A percentile compares a stretch with the other conserved stretches of the same genome.
Evolutionary conservation across 1,140 invertebrate species (phyloP).

Genomic region (Rhynchophorus ferrugineus): DNA sequence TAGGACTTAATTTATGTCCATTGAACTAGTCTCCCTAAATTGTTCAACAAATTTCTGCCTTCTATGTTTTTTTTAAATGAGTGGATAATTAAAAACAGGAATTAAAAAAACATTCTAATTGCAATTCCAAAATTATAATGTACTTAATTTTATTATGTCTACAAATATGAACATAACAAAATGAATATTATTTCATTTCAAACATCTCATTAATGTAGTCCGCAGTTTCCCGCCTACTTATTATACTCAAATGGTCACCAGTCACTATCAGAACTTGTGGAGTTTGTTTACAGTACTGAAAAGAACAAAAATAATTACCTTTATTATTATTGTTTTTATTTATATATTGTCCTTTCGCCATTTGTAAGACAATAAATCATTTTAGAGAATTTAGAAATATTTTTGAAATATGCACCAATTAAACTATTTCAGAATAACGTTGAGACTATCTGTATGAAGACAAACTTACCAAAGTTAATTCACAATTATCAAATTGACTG

Average conservation of each 20-base stretch:
- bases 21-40: too few species aligned
- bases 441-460: too few species aligned
- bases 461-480: constrained; percentile 29
- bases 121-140: too few species aligned
- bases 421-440: too few species aligned
- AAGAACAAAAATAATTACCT: constrained; percentile 10
- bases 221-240: constrained; percentile 25
- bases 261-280: constrained; percentile 26
- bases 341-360: background rate
- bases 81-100: too few species aligned
- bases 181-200: constrained; percentile 10
- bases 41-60: too few species aligned
- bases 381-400: too few species aligned
- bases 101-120: too few species aligned
- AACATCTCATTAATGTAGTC: constrained; percentile 34
- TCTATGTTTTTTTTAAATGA: too few species aligned
- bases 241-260: constrained; percentile 35
- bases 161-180: too few species aligned
- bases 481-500: constrained; percentile 36
- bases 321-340: background rate
- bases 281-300: constrained; percentile 30
- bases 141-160: background rate
- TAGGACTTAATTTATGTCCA: too few species aligned
- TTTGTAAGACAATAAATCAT: background rate
- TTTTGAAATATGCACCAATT: too few species aligned